Base-by-base conservation (phyloP, 2,113 vertebrate genomes). In the Callaeas wilsoni region DNA sequence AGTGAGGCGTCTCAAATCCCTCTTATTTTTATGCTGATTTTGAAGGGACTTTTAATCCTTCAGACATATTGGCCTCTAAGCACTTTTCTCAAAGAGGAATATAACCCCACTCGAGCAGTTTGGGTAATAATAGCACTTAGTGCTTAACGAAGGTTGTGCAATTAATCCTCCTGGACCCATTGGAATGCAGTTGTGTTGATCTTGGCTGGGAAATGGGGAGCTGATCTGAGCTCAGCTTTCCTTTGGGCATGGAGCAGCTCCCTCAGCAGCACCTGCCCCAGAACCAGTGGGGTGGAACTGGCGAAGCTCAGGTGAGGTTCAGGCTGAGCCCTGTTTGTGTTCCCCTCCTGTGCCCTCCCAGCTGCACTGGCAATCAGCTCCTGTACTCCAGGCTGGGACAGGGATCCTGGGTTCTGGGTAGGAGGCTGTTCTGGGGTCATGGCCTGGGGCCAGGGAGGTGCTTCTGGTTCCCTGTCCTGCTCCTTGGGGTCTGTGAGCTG, bases 41-140 rank as follows among this genome's bases (percentile, higher is more conserved):
- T 37, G 42, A 89, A 93, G 78, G 13, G 27, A 67, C 44, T 93
- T 95, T 80, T 95, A 97, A 96, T 97, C 91, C 84, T 65, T 73
- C 30, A 63, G 80, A 44, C 35, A 16, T 83, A 62, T 22, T 87
- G 79, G 71, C 81, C 64, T 91, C 52, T 94, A 90, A 93, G 91
- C 59, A 80, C 42, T 79, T 88, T 81, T 35, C 75, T 73, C n/a
- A 44, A 59, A 93, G 75, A 67, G 56, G 63, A 80, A 85, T 81
- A 74, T 86, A 96, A 83, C 91, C 77, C 39, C 39, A 47, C 55
- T 90, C 10, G 2, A 76, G 78, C 87, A 80, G 75, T 88, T 96
- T 88, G 71, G 71, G 39, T 88, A 77, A 88, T 93, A 93, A 82
- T 84, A 81, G 75, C 59, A 53, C 75, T 96, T 73, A 52, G 75